Base-by-base conservation (phyloP, 2,797 vertebrate species). In the Carcharodon carcharias region DNA sequence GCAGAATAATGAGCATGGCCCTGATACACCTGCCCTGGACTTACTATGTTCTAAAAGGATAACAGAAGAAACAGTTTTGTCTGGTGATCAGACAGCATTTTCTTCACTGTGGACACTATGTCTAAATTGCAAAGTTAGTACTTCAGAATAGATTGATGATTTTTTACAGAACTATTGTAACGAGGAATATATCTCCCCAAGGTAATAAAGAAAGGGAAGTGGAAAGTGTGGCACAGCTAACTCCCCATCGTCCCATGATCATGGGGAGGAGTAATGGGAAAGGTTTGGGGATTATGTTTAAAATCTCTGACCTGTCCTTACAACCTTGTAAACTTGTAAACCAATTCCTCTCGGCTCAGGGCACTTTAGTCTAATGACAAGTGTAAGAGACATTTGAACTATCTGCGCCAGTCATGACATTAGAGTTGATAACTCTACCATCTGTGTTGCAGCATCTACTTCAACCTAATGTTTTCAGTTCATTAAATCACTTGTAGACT, bases 381-480 rank as follows among this genome's bases (percentile, higher is more conserved):
- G 91, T 67, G n/a, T 40, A 18, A 23, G 8, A 93, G 61, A 93
- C 61, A 93, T 93, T 93, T 93, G 91, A 93, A 93, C 61, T 45
- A 93, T 93, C 61, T 45, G 63, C 63, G 18, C 65, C 91, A 93
- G 63, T 67, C 35, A 63, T 93, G 91, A 67, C 61, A 93, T 93
- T 93, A 93, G 45, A 40, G 91, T 67, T 93, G n/a, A 93, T 93
- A 93, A 23, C 61, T 93, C 61, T n/a, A 93, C 91, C 91, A 93
- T 93, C 91, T 93, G 91, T 26, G 21, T 67, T 67, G 4, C 61
- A 67, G 35, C 18, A 93, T 40, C n/a, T 45, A 93, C 61, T 93
- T 91, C 56, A 91, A 12, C 56, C 88, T n/a, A 40, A 67, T 45
- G n/a, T 93, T 67, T 63, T 40, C 12, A n/a, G 63, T n/a, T 93